Evolutionary conservation across 2,797 vertebrate species (phyloP), one percentile per base, ranked within the genome.

Genomic region (Novumbra hubbsi): DNA sequence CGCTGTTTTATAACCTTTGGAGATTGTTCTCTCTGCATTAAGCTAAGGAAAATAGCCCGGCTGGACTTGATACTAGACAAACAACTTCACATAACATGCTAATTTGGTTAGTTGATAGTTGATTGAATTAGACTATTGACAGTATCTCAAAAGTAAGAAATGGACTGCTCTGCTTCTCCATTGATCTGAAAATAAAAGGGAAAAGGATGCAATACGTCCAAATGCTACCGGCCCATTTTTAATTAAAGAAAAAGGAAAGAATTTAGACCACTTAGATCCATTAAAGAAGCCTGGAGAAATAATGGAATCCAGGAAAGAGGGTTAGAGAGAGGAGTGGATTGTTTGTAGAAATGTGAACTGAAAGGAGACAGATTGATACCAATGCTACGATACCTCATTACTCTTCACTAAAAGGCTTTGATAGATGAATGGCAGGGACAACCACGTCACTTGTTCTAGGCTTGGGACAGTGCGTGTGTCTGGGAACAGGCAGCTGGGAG

Each of bases 41-140:
- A 16, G 80, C 81, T 83, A 84, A 84, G 76, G 68, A 76, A 84
- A 87, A 81, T 82, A 74, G 80, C 76, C 74, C 77, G 76, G 73
- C 76, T 4, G 19, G 73, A 74, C 52, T 85, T 69, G 68, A 62
- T 34, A 27, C 45, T 55, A 81, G 76, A 62, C 38, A 82, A 74
- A 74, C 28, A 0, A 66, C 67, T 34, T 11, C 14, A 49, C 75
- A 67, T 70, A 84, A 52, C 57, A 48, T 19, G 68, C 68, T 77
- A 72, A 21, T 75, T 66, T 45, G 27, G 71, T 75, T 81, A 62
- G 77, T 28, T 38, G 19, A 24, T 70, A n/a, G 34, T 64, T 17
- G 28, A 16, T 4, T 5, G 27, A 5, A 11, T 16, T 9, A 32
- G 28, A 57, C 19, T 57, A 45, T 45, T 45, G 55, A 17, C n/a